A percentile compares a stretch with the other conserved stretches of the same genome.
Conservation (phyloP, 2,888 invertebrate genomes). For the Pinctada fucata region DNA sequence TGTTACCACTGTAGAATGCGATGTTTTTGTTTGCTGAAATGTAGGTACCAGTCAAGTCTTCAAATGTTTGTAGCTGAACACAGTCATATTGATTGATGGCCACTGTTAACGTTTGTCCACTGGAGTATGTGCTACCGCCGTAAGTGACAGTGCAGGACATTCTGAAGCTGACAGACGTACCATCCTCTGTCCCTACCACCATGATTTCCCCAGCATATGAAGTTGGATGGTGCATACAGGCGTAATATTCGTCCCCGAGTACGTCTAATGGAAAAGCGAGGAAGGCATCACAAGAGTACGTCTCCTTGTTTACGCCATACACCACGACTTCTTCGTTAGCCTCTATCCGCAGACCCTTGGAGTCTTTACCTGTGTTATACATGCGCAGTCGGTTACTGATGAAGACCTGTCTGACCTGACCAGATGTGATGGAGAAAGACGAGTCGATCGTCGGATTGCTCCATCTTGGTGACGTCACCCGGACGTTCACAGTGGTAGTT, state of each 20-base stretch:
- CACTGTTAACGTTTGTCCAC: conserved; percentile 24
- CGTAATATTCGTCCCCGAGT: conserved; percentile 53
- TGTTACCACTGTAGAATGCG: conserved; percentile 63
- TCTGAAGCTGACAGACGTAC: conserved; percentile 39
- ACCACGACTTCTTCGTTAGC: conserved; percentile 53
- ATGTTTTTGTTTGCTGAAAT: conserved; percentile 57
- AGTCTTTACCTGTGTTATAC: neutral
- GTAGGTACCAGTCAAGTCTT: conserved; percentile 64
- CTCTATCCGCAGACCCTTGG: conserved; percentile 7
- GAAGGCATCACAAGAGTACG: conserved; percentile 57
- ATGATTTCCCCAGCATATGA: conserved; percentile 42
- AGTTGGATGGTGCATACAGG: conserved; percentile 48
- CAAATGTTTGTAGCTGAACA: conserved; percentile 47
- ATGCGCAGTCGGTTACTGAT: conserved; percentile 41
- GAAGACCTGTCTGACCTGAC: conserved; percentile 45
- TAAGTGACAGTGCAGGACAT: conserved; percentile 38
- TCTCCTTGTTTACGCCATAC: conserved; percentile 53
- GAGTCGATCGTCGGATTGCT: conserved; percentile 27
- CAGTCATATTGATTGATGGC: conserved; percentile 46
- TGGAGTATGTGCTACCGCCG: conserved; percentile 38
- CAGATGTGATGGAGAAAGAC: conserved; percentile 46
- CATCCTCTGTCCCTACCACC: conserved; percentile 48
- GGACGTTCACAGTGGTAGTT: conserved; percentile 33
- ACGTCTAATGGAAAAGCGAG: conserved; percentile 53
- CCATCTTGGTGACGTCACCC: conserved; percentile 45